phyloP scores from a whole-genome alignment of 2,113 vertebrate species.

The Thermophis baileyi region DNA sequence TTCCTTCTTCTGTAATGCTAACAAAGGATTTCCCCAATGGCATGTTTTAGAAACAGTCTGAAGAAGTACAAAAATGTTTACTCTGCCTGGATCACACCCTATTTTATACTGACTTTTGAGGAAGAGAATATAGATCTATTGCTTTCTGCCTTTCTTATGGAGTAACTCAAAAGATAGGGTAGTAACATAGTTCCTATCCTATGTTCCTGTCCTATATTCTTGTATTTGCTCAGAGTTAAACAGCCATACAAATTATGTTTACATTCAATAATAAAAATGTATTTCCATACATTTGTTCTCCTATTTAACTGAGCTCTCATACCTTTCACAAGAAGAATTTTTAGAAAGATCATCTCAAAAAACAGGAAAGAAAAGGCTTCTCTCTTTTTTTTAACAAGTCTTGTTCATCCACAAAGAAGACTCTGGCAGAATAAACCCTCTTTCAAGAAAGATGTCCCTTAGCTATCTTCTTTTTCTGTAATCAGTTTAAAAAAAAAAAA shows the following conservation, averaged over 20 bases:
- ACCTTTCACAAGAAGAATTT: not conserved
- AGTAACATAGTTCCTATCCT: not conserved
- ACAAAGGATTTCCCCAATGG: not conserved
- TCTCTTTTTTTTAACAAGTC: not conserved
- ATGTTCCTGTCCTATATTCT: not conserved
- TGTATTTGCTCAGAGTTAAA: constrained; percentile 14
- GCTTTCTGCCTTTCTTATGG: not conserved
- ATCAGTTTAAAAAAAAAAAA: not conserved
- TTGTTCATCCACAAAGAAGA: not conserved
- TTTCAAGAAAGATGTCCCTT: not conserved
- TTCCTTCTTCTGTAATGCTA: not conserved
- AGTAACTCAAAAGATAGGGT: not conserved
- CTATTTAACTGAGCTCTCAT: not conserved
- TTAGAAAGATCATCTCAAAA: not conserved
- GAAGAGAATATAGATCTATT: not conserved
- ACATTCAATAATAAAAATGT: constrained; percentile 14
- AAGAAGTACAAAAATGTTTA: not conserved
- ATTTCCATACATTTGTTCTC: constrained; percentile 26
- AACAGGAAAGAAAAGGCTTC: not conserved
- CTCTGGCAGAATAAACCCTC: not conserved
- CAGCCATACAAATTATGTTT: constrained; percentile 1
- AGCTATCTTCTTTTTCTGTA: constrained; percentile 11
- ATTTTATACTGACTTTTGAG: not conserved
- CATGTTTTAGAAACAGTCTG: not conserved
- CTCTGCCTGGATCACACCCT: not conserved